phyloP scores from a whole-genome alignment of 1,140 invertebrate species.

The Cydia pomonella region DNA sequence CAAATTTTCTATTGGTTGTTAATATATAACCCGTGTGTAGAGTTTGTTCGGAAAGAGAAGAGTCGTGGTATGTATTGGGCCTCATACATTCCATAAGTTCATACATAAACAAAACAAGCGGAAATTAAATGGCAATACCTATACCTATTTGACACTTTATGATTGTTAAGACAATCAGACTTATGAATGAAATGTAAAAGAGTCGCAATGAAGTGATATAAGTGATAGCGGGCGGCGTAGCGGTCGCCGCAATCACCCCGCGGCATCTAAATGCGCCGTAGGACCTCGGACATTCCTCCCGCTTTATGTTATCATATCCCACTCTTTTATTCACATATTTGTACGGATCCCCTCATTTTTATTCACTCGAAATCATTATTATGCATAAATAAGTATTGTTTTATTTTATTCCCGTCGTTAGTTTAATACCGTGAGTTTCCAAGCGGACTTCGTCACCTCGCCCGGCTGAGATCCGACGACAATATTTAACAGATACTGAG shows the following conservation, averaged over 20 bases:
- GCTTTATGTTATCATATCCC: slow-evolving; percentile 61
- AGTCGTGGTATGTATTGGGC: no score
- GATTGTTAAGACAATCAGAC: slow-evolving; percentile 52
- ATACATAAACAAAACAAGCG: neutral
- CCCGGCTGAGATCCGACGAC: slow-evolving; percentile 65
- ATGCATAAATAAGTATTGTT: slow-evolving; percentile 74
- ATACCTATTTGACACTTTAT: neutral
- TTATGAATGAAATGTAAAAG: slow-evolving; percentile 80
- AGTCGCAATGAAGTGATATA: slow-evolving; percentile 77
- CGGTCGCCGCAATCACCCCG: slow-evolving; percentile 60
- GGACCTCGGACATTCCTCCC: slow-evolving; percentile 40
- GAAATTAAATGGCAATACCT: neutral
- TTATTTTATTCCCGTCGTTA: slow-evolving; percentile 75
- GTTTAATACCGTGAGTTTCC: slow-evolving; percentile 67
- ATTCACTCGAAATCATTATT: slow-evolving; percentile 74
- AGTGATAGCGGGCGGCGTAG: slow-evolving; percentile 60
- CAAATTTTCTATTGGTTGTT: no score
- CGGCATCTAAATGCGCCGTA: slow-evolving; percentile 66
- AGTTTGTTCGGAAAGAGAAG: no score
- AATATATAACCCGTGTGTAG: no score
- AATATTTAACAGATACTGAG: slow-evolving; percentile 70
- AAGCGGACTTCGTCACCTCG: slow-evolving; percentile 67
- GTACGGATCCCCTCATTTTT: slow-evolving; percentile 73
- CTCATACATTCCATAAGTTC: neutral
- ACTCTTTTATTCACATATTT: slow-evolving; percentile 76